Evolutionary conservation across 1,140 invertebrate genomes (phyloP), one percentile per base, ranked within the genome.

Genomic region (Brachionus asplanchnoidis): DNA sequence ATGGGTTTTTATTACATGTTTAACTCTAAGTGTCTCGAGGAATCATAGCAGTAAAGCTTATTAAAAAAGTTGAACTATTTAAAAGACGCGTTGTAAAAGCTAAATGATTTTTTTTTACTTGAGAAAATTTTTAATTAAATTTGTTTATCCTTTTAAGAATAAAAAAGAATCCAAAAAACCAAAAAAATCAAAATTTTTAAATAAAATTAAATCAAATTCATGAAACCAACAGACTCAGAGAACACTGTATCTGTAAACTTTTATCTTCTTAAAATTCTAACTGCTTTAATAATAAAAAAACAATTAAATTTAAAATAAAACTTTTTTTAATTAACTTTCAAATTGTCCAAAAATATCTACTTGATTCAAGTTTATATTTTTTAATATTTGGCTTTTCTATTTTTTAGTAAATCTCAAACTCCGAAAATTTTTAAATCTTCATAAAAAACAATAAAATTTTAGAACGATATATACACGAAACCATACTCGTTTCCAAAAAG

Each of bases 321-420:
- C 3, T 14, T 17, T 44, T n/a, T 73, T 73, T 73, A 73, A 73
- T 73, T 73, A 73, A 73, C 42, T 73, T 73, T 73, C 2, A 73
- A 73, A 42, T 73, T 73, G n/a, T 6, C 8, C 11, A 20, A 40
- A 11, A 40, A 73, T 73, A 73, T 73, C 68, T 42, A 42, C 17
- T 73, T 40, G 17, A n/a, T 73, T 17, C 14, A 42, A 42, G 32
- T 73, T 32, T 68, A 32, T 68, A 32, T 14, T 8, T 42, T 42
- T 3, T 73, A 73, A 42, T 73, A 11, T 73, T 73, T 42, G 68
- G 68, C 68, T 73, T 73, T 40, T 3, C 9, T 42, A 17, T 75
- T 75, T 42, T 42, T 42, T 17, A 23, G 20, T 44, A 42, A 75
- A 75, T 42, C 32, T 42, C 17, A 40, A 73, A 17, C 40, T 42